Evolutionary conservation across 2,113 vertebrate genomes (phyloP).

Genomic region (Mustela nigripes): DNA sequence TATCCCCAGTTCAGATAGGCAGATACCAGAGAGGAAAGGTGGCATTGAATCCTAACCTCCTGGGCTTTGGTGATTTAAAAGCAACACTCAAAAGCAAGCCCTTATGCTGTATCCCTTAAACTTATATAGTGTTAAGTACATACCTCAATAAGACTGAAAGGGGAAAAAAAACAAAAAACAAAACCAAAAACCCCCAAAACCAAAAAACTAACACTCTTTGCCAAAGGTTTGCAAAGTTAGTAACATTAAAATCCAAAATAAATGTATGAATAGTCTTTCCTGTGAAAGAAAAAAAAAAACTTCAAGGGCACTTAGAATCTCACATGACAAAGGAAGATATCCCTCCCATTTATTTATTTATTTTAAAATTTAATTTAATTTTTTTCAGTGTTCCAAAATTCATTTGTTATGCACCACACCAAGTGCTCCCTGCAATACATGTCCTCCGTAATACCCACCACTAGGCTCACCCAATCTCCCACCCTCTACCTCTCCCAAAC

Average conservation of each 20-base stretch:
- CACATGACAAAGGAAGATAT: not conserved
- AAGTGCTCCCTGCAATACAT: too few species aligned
- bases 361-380: too few species aligned
- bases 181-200: not conserved
- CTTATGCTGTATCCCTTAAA: not conserved
- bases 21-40: not conserved
- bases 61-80: not conserved
- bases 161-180: not conserved
- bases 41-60: not conserved
- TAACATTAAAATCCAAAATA: conserved; percentile 44
- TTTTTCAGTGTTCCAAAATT: too few species aligned
- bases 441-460: too few species aligned
- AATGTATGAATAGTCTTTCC: not conserved
- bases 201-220: not conserved
- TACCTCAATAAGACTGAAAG: not conserved
- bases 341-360: not conserved
- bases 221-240: not conserved
- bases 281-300: not conserved
- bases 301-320: not conserved
- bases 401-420: too few species aligned
- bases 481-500: too few species aligned
- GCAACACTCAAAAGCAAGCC: not conserved
- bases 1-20: not conserved
- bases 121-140: not conserved
- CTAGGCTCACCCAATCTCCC: too few species aligned